phyloP scores from a whole-genome alignment of 64 coral and sea anemone species.

The Pocillopora damicornis region DNA sequence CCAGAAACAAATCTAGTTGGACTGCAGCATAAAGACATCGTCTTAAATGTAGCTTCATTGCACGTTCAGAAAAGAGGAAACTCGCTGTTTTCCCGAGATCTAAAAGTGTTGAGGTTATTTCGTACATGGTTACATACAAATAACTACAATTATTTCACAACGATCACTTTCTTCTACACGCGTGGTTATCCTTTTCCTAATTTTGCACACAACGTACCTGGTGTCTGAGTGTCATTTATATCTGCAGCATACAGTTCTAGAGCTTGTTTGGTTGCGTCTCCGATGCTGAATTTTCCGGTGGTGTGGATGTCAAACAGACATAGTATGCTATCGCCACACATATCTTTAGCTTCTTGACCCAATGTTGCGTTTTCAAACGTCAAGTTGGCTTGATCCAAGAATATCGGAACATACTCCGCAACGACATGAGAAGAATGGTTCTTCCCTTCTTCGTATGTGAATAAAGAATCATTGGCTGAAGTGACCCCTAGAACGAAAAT shows the following conservation, averaged over 20 bases:
- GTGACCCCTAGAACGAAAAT: slow-evolving; percentile 37
- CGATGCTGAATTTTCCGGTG: slow-evolving; percentile 48
- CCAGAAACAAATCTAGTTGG: too few species aligned
- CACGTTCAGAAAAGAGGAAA: too few species aligned
- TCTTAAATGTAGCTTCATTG: too few species aligned
- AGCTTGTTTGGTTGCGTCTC: slow-evolving; percentile 46
- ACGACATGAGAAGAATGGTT: slow-evolving; percentile 19
- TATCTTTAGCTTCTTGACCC: slow-evolving; percentile 9
- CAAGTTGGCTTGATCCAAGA: slow-evolving; percentile 31
- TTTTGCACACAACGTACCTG: background rate
- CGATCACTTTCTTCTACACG: too few species aligned
- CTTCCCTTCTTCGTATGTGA: slow-evolving; percentile 46
- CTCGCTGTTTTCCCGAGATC: too few species aligned
- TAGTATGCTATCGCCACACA: slow-evolving; percentile 56
- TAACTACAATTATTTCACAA: too few species aligned
- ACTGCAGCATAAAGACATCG: too few species aligned
- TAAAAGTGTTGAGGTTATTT: too few species aligned
- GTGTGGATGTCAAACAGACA: slow-evolving; percentile 54
- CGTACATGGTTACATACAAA: too few species aligned
- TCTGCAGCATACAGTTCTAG: slow-evolving; percentile 6
- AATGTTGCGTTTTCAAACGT: slow-evolving; percentile 25
- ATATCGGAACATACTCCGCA: slow-evolving; percentile 22
- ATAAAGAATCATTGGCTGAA: slow-evolving; percentile 27
- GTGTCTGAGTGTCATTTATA: slow-evolving; percentile 28
- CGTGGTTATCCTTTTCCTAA: too few species aligned